A percentile compares a stretch with the other conserved stretches of the same genome.
These are phyloP conservation scores for Megalopta genalis DNA, from an alignment of 1,140 invertebrate species.

Conservation along the genomic window DNA sequence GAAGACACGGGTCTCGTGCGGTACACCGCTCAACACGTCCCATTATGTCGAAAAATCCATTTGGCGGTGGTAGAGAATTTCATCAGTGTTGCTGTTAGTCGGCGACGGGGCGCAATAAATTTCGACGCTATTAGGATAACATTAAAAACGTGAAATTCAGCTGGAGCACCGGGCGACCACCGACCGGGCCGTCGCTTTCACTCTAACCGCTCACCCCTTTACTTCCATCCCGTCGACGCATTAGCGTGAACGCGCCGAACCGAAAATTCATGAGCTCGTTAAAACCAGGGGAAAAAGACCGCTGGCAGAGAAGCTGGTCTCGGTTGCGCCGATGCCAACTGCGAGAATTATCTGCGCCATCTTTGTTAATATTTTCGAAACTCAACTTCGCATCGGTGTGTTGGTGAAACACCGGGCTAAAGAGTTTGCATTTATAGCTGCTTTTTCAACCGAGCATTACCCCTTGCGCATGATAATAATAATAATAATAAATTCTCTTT, in stretches of 20 bases:
- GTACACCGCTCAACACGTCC: background rate
- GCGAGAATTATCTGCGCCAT: background rate
- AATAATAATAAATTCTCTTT: no score
- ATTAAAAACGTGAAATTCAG: slow-evolving; percentile 41
- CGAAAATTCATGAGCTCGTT: slow-evolving; percentile 46
- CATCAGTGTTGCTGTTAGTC: background rate
- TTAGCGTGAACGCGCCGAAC: slow-evolving; percentile 31
- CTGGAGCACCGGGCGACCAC: background rate
- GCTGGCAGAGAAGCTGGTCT: background rate
- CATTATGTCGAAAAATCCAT: background rate
- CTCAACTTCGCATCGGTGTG: no score
- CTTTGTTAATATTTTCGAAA: slow-evolving; percentile 1
- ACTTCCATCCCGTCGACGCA: slow-evolving; percentile 8
- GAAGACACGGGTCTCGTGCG: background rate
- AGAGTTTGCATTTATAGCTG: no score
- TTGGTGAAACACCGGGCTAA: no score
- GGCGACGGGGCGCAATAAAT: slow-evolving; percentile 29
- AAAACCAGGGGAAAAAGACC: slow-evolving; percentile 24
- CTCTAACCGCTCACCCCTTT: slow-evolving; percentile 23
- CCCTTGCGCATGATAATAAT: no score
- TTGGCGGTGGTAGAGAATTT: background rate
- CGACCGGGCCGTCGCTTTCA: slow-evolving; percentile 11
- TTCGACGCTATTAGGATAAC: slow-evolving; percentile 36
- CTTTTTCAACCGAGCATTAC: no score
- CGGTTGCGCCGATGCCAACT: background rate